These are phyloP conservation scores for Hippoglossus hippoglossus DNA, from an alignment of 2,797 vertebrate genomes.

Conservation along the genomic window DNA sequence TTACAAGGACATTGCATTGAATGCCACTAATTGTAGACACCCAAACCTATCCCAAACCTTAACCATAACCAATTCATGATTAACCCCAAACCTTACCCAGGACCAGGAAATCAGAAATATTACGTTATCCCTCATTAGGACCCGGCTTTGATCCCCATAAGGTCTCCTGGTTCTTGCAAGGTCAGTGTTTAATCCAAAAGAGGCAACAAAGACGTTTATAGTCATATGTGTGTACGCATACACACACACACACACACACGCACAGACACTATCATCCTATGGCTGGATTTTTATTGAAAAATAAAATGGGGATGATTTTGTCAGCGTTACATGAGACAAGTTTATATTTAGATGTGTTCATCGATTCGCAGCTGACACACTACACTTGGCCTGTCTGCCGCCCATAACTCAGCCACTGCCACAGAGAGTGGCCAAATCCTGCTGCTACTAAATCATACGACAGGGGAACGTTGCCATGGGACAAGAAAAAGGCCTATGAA, in stretches of 20 bases:
- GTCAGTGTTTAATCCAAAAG: background rate
- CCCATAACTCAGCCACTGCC: conserved; percentile 76
- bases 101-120: too few relatives aligned
- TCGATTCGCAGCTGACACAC: conserved; percentile 83
- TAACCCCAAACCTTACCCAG: too few relatives aligned
- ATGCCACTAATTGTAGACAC: too few relatives aligned
- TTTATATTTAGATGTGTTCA: conserved; percentile 86
- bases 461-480: conserved; percentile 7
- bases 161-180: too few relatives aligned
- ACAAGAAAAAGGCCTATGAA: conserved; percentile 26
- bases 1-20: background rate
- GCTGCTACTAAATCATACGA: conserved; percentile 67
- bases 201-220: too few relatives aligned
- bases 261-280: background rate
- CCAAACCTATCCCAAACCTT: too few relatives aligned
- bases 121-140: too few relatives aligned
- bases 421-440: conserved; percentile 66
- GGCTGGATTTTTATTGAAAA: conserved; percentile 69
- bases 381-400: conserved; percentile 75
- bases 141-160: background rate
- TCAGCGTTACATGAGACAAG: conserved; percentile 79
- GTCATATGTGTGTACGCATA: too few relatives aligned
- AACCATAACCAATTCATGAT: too few relatives aligned
- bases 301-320: conserved; percentile 69
- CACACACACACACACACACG: background rate